Evolutionary conservation across 2,888 invertebrate genomes (phyloP), one percentile per base, ranked within the genome.

Genomic region (Eustalomyia histrio): DNA sequence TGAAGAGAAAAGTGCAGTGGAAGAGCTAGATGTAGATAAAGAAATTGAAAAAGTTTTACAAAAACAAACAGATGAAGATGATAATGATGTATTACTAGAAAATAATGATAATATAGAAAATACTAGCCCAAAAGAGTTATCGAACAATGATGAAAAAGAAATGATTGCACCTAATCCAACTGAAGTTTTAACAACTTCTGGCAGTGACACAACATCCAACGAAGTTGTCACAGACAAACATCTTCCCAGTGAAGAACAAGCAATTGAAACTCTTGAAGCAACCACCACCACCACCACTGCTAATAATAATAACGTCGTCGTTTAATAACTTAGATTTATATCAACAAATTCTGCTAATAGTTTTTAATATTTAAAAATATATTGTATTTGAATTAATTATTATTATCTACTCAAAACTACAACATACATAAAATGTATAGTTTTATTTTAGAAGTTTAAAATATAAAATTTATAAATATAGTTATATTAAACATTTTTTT

Each of bases 1-100:
- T 39, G 16, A 47, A 35, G 35, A n/a, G 4, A 18, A n/a, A n/a
- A n/a, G 67, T 2, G 18, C n/a, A 21, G 68, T 63, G 52, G 24
- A 18, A 52, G 68, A 82, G 43, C 50, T 71, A 8, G 72, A 83
- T 60, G 76, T 78, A 6, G 79, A 84, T 47, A 43, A 78, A 50
- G 80, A 83, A 79, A 78, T 82, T n/a, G 82, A 69, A 63, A 76
- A 69, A 50, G 57, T 83, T 1, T 39, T 75, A 18, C 17, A 58
- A 29, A 8, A 35, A 9, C n/a, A 16, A 55, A 5, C 53, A 50
- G 24, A 50, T 0, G 63, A 58, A 35, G 29, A 29, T 6, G 50
- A 53, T 12, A 35, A 47, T 10, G 67, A 47, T 10, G 67, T 33
- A 17, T 10, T 10, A 8, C 52, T 50, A 17, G 60, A 60, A 18